These are phyloP conservation scores for Apostichopus californicus DNA, from an alignment of 35 echinoderm and acorn worm genomes.

Conservation along the genomic window DNA sequence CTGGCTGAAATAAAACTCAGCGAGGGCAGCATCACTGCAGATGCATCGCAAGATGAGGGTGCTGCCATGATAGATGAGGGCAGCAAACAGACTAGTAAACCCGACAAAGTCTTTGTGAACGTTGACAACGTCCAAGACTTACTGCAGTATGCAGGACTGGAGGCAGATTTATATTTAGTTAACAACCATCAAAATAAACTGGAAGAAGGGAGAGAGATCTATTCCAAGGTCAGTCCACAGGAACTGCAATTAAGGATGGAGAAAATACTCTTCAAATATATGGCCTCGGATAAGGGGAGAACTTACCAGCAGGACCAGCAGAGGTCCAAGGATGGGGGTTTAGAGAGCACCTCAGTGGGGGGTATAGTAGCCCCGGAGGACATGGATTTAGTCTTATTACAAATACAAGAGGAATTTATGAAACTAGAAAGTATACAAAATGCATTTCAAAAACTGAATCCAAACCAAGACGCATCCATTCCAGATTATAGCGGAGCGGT, in stretches of 20 bases:
- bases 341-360: background rate
- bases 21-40: too few species aligned
- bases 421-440: conserved; percentile 57
- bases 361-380: conserved; percentile 43
- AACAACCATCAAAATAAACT: background rate
- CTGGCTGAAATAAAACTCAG: background rate
- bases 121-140: background rate
- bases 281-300: conserved; percentile 56
- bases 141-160: background rate
- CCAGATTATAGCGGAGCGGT: background rate
- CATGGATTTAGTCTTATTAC: conserved; percentile 22
- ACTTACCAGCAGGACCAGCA: conserved; percentile 38
- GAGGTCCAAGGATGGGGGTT: conserved; percentile 40
- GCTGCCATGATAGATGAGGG: background rate
- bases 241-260: conserved; percentile 59
- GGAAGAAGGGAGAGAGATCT: conserved; percentile 6
- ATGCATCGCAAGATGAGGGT: background rate
- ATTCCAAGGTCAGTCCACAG: conserved; percentile 3
- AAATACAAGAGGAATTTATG: conserved; percentile 75
- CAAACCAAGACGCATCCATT: conserved; percentile 4
- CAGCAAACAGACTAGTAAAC: background rate
- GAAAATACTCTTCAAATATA: conserved; percentile 55
- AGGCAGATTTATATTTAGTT: conserved; percentile 1
- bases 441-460: conserved; percentile 48
- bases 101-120: background rate